Evolutionary conservation across 64 coral and sea anemone genomes (phyloP).

Genomic region (Dendronephthya gigantea): DNA sequence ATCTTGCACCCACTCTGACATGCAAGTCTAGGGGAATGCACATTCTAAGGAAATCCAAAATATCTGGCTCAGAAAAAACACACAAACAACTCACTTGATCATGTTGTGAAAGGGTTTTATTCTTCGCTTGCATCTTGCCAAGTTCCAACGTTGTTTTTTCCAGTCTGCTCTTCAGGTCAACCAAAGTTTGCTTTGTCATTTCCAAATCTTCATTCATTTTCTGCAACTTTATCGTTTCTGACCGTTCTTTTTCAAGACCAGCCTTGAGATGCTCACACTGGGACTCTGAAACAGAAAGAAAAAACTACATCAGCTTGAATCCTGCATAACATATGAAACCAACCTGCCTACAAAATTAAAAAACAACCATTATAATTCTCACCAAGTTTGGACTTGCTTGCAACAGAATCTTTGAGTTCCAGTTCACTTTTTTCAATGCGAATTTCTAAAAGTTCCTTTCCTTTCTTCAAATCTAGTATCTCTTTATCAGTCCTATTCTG

Average conservation of each 20-base stretch:
- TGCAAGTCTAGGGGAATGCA: too few relatives aligned
- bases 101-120: slow-evolving; percentile 70
- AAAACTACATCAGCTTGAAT: neutral
- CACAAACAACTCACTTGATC: slow-evolving; percentile 44
- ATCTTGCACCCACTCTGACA: too few relatives aligned
- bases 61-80: neutral
- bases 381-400: neutral
- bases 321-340: neutral
- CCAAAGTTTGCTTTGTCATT: slow-evolving; percentile 46
- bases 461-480: neutral
- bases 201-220: slow-evolving; percentile 55
- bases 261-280: slow-evolving; percentile 38
- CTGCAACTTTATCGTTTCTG: slow-evolving; percentile 47
- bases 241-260: slow-evolving; percentile 54
- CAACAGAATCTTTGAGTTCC: neutral
- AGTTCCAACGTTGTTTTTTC: slow-evolving; percentile 63
- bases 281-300: slow-evolving; percentile 33
- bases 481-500: neutral
- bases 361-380: neutral
- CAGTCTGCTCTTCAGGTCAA: slow-evolving; percentile 49
- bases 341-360: neutral
- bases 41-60: too few relatives aligned
- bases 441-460: neutral
- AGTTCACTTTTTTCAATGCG: neutral
- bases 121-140: slow-evolving; percentile 80